These are phyloP conservation scores for Bimastos eiseni DNA, from an alignment of 2,888 invertebrate species.

Conservation along the genomic window DNA sequence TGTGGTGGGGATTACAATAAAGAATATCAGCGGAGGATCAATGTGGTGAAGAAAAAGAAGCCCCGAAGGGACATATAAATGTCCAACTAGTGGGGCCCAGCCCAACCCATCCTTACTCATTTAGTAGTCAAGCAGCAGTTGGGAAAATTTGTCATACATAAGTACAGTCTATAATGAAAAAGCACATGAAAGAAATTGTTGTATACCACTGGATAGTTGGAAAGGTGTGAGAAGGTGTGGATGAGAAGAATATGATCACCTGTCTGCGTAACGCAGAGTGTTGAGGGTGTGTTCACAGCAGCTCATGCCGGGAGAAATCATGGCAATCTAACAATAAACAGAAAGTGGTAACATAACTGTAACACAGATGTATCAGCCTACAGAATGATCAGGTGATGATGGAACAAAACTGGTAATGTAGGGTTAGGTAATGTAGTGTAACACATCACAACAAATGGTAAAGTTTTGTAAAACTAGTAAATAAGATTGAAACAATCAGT, in stretches of 20 bases:
- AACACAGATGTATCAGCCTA: not conserved
- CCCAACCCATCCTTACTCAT: too few species aligned
- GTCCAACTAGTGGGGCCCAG: too few species aligned
- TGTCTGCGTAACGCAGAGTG: constrained; percentile 94
- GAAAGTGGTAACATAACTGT: not conserved
- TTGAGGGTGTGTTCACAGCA: constrained; percentile 98
- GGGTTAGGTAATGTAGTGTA: not conserved
- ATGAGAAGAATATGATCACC: constrained; percentile 48
- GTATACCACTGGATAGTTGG: not conserved
- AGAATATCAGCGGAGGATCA: too few species aligned
- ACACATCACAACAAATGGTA: not conserved
- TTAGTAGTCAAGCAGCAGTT: too few species aligned
- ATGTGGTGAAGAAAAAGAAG: too few species aligned
- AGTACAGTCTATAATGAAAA: not conserved
- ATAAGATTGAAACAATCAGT: not conserved
- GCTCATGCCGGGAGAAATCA: constrained; percentile 95
- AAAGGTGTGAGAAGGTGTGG: not conserved
- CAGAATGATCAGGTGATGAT: not conserved
- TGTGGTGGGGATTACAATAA: too few species aligned
- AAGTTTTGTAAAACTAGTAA: not conserved
- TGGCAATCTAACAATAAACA: constrained; percentile 75
- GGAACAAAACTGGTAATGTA: not conserved
- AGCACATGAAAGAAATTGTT: not conserved
- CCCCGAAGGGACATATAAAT: too few species aligned
- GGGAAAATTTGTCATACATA: too few species aligned